Base-by-base conservation (phyloP, 2,113 vertebrate genomes). In the Leptodactylus fuscus region DNA sequence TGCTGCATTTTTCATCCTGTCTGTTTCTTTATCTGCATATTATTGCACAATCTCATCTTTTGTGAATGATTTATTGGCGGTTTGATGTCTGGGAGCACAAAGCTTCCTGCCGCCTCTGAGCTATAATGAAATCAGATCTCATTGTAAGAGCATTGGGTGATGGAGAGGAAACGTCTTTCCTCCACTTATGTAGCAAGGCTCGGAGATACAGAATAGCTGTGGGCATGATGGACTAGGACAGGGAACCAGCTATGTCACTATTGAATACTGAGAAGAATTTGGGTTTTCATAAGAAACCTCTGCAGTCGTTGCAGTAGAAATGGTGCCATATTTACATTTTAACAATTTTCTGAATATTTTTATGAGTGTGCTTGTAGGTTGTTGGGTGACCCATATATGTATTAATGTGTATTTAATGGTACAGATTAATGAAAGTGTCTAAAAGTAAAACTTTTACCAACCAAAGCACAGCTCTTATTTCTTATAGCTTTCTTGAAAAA, bases 61-160 rank as follows among this genome's bases (percentile, higher is more conserved):
- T 51, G 29, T 27, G 46, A n/a, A 49, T 76, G 46, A 75, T 49
- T 75, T 48, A 75, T 75, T 75, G 73, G 46, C 12, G 27, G 73
- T 49, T 34, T 51, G 24, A 22, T 76, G 73, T 76, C 73, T 76
- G 73, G 41, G 27, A 76, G 38, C 46, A 34, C 27, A 18, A 49
- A 49, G 73, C 73, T 49, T 76, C 73, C 73, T 76, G 41, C 73
- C 41, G 73, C 48, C 73, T 76, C n/a, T 75, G 27, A 49, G 65
- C 32, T 13, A 7, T 76, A 76, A 76, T 76, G 27, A 51, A 76
- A 76, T 76, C n/a, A 75, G 44, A 75, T 75, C n/a, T 75, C 44
- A 29, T 29, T n/a, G 71, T 48, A 15, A 74, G 11, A 73, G 70
- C 38, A 27, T 24, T 24, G 41, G 71, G 71, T 48, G 38, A 75